These are phyloP conservation scores for Vidua chalybeata DNA, from an alignment of 2,113 vertebrate species.

Conservation along the genomic window DNA sequence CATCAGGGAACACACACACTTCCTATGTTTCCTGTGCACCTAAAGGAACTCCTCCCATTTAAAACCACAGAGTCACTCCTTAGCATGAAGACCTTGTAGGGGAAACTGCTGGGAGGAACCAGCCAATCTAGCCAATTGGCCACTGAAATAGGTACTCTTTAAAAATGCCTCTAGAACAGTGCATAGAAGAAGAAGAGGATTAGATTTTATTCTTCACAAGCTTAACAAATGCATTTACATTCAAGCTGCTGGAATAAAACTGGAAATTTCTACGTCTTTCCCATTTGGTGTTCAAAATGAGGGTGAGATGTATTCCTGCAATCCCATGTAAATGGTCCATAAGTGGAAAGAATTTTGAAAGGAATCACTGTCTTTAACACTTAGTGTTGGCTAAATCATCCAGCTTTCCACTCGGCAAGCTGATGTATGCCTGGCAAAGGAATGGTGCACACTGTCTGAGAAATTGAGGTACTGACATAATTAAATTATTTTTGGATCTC, in stretches of 20 bases:
- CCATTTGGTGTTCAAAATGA: background rate
- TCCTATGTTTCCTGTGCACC: background rate
- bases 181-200: background rate
- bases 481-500: background rate
- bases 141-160: background rate
- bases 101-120: background rate
- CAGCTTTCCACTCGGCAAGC: background rate
- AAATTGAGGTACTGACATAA: background rate
- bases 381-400: background rate
- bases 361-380: background rate
- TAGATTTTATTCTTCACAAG: background rate
- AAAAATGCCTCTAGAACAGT: background rate
- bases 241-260: background rate
- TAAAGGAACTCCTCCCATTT: background rate
- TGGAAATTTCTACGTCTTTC: background rate
- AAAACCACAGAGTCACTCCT: fast-evolving
- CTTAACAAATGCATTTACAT: background rate
- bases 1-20: background rate
- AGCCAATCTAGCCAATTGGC: fast-evolving
- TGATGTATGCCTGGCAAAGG: background rate
- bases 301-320: background rate
- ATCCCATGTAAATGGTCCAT: background rate
- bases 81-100: background rate
- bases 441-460: background rate
- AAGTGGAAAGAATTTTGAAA: background rate